phyloP scores from a whole-genome alignment of 2,113 vertebrate species.

The Sula dactylatra region DNA sequence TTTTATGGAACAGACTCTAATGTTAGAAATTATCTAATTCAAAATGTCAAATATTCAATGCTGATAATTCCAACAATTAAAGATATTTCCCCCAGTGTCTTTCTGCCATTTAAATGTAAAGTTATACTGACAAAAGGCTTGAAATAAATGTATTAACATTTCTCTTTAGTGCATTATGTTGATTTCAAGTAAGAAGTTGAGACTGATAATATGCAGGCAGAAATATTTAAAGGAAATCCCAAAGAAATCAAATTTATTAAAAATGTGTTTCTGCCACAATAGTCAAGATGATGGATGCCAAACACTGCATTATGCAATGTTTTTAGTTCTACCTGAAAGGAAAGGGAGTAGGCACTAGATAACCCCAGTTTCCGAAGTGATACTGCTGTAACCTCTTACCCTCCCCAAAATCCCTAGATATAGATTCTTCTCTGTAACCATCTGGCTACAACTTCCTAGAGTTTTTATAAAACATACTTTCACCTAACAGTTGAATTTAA shows the following conservation, averaged over 20 bases:
- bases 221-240: neutral
- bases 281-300: neutral
- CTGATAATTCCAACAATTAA: neutral
- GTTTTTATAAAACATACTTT: neutral
- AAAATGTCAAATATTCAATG: neutral
- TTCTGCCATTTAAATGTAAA: neutral
- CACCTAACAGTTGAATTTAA: conserved; percentile 51
- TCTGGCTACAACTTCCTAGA: conserved; percentile 9
- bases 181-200: neutral
- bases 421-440: neutral
- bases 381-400: neutral
- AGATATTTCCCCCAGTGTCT: neutral
- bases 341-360: neutral
- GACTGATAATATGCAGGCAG: neutral
- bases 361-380: neutral
- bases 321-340: neutral
- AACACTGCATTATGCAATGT: neutral
- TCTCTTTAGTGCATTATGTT: neutral
- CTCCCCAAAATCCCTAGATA: neutral
- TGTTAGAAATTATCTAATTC: neutral
- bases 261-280: neutral
- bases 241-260: neutral
- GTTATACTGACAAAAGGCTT: neutral
- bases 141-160: neutral
- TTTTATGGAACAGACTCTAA: neutral